Conservation (phyloP, 2,888 invertebrate species). For the Desoria tigrina region DNA sequence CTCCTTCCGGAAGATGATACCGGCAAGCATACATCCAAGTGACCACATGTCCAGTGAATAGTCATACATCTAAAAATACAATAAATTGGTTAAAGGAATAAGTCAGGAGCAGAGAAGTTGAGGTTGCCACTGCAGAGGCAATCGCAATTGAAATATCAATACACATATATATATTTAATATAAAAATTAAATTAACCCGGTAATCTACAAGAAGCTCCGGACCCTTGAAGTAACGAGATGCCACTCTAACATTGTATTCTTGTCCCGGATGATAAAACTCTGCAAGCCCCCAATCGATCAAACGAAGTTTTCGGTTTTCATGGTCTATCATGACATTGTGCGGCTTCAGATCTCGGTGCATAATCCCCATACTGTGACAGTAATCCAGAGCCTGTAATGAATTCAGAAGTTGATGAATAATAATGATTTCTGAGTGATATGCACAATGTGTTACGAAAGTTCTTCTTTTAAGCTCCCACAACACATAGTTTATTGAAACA, state of each 20-base stretch:
- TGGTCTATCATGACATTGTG: constrained; percentile 99
- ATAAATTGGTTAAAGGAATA: too few relatives aligned
- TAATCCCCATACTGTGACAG: constrained; percentile 99
- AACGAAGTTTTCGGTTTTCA: constrained; percentile 94
- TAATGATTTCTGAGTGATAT: constrained; percentile 42
- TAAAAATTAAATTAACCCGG: constrained; percentile 61
- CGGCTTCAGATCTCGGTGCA: constrained; percentile 99
- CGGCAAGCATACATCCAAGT: constrained; percentile 98
- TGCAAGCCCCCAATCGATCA: constrained; percentile 99
- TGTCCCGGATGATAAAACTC: constrained; percentile 99
- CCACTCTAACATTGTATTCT: constrained; percentile 99
- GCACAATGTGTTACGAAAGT: too few relatives aligned
- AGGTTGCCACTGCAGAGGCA: neutral
- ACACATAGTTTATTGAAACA: too few relatives aligned
- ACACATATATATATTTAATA: neutral
- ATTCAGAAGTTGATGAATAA: too few relatives aligned
- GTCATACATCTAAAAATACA: constrained; percentile 98
- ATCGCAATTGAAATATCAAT: too few relatives aligned
- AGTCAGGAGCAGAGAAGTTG: too few relatives aligned
- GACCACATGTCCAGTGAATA: constrained; percentile 99
- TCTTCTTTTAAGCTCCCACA: too few relatives aligned
- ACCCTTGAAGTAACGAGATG: constrained; percentile 98
- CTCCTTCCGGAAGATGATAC: constrained; percentile 99
- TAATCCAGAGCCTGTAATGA: constrained; percentile 80
- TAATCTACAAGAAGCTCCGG: constrained; percentile 98